Conservation (phyloP, 2,888 invertebrate species). For the Eulithis prunata region DNA sequence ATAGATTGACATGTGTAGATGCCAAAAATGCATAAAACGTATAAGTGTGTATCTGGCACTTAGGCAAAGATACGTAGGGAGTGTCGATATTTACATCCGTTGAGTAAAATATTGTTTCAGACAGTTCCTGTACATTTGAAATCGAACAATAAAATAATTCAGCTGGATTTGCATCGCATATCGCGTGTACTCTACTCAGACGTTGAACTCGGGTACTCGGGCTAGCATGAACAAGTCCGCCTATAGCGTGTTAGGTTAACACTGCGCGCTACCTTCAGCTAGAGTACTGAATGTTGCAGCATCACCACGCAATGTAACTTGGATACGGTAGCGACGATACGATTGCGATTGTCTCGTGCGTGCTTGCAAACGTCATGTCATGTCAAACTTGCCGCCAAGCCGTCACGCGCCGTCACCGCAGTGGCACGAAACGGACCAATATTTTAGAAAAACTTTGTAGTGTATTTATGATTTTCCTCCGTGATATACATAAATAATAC, state of each 20-base stretch:
- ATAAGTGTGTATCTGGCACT: too few relatives aligned
- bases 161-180: conserved; percentile 15
- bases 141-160: conserved; percentile 8
- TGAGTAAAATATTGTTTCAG: neutral
- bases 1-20: too few relatives aligned
- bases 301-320: too few relatives aligned
- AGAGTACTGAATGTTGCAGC: too few relatives aligned
- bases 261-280: too few relatives aligned
- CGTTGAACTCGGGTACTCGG: conserved; percentile 54
- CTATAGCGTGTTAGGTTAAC: too few relatives aligned
- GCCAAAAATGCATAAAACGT: too few relatives aligned
- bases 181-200: conserved; percentile 64
- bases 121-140: conserved; percentile 3
- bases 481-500: conserved; percentile 5
- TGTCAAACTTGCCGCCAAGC: conserved; percentile 58
- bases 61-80: too few relatives aligned
- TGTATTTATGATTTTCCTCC: conserved; percentile 23
- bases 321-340: too few relatives aligned
- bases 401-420: conserved; percentile 16
- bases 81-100: neutral
- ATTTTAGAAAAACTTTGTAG: conserved; percentile 24
- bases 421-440: conserved; percentile 23
- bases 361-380: conserved; percentile 57
- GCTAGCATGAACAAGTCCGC: too few relatives aligned
- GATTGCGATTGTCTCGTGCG: too few relatives aligned